phyloP scores from a whole-genome alignment of 1,140 invertebrate genomes.

The Tetramorium parvispinum region DNA sequence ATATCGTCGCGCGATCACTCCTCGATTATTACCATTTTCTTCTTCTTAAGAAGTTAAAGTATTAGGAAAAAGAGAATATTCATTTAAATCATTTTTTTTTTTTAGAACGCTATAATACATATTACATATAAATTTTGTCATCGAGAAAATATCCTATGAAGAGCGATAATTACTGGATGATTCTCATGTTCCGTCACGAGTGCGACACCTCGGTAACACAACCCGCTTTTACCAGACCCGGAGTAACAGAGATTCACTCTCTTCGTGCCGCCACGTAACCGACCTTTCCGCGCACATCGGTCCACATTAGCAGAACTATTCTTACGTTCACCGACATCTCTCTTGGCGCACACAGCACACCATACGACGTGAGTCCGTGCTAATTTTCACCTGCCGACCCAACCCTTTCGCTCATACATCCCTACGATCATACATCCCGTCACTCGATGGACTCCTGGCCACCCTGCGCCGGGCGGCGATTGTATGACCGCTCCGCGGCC shows the following conservation, averaged over 20 bases:
- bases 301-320: conserved; percentile 41
- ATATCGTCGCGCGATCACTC: conserved; percentile 26
- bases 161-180: background rate
- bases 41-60: background rate
- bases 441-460: conserved; percentile 17
- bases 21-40: conserved; percentile 4
- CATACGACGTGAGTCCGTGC: background rate
- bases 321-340: conserved; percentile 44
- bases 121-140: background rate
- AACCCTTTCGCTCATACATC: conserved; percentile 5
- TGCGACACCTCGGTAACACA: background rate
- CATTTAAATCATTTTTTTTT: background rate
- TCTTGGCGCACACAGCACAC: conserved; percentile 36
- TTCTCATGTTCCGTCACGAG: background rate
- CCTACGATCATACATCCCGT: conserved; percentile 1
- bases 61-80: background rate
- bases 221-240: background rate
- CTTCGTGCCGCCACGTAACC: conserved; percentile 8
- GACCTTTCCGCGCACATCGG: conserved; percentile 35
- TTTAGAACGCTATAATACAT: background rate
- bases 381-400: conserved; percentile 25
- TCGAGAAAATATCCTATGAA: background rate
- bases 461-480: background rate
- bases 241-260: conserved; percentile 11
- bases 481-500: conserved; percentile 5